Conservation (phyloP, 2,113 vertebrate genomes). For the Paedocypris sp. region DNA sequence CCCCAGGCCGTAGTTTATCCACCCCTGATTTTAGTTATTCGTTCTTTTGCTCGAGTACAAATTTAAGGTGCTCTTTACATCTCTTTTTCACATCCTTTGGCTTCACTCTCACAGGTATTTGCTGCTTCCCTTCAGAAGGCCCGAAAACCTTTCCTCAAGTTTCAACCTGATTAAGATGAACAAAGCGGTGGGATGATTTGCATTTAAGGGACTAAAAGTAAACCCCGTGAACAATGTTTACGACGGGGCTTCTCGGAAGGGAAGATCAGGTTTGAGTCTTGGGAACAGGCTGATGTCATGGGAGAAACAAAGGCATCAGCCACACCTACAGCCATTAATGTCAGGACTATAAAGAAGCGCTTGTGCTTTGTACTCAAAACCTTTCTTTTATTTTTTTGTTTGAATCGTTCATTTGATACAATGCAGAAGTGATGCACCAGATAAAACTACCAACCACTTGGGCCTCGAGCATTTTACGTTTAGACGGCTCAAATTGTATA, state of each 20-base stretch:
- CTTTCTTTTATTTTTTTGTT: too few species aligned
- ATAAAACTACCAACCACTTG: too few species aligned
- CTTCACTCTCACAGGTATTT: constrained; percentile 24
- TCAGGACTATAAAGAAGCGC: neutral
- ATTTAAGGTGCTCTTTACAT: too few species aligned
- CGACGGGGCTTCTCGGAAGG: neutral
- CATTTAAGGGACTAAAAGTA: constrained; percentile 5
- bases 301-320: neutral
- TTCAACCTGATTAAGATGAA: neutral
- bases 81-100: constrained; percentile 14
- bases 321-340: neutral
- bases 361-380: neutral
- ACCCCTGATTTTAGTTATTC: too few species aligned
- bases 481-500: too few species aligned
- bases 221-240: neutral
- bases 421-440: too few species aligned
- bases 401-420: too few species aligned
- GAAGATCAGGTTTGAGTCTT: neutral
- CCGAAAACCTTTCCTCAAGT: neutral
- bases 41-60: too few species aligned
- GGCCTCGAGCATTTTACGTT: too few species aligned
- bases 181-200: constrained; percentile 4
- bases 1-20: too few species aligned
- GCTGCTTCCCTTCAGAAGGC: neutral
- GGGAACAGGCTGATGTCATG: constrained; percentile 14